A percentile compares a stretch with the other conserved stretches of the same genome.
These are phyloP conservation scores for Spilosoma lubricipeda DNA, from an alignment of 2,888 invertebrate species.

Conservation along the genomic window DNA sequence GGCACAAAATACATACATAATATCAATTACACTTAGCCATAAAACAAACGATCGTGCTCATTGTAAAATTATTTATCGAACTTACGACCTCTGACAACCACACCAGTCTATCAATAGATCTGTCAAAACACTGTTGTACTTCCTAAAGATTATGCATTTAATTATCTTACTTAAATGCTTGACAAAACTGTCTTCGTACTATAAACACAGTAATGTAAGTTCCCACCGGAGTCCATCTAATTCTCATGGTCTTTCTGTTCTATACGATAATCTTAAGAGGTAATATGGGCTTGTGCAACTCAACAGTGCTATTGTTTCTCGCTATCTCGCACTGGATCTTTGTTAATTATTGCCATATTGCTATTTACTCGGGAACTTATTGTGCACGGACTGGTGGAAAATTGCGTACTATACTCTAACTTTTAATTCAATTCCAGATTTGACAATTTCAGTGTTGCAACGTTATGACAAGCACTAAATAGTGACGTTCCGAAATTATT, in stretches of 20 bases:
- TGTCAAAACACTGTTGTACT: not conserved
- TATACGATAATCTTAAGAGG: constrained; percentile 28
- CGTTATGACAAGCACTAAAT: too few relatives aligned
- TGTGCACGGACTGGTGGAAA: constrained; percentile 34
- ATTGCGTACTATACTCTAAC: constrained; percentile 40
- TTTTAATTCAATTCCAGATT: too few relatives aligned
- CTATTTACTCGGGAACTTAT: constrained; percentile 38
- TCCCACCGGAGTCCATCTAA: constrained; percentile 27
- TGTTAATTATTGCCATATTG: constrained; percentile 58
- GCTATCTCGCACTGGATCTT: constrained; percentile 59
- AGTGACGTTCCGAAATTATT: too few relatives aligned
- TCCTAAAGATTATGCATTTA: not conserved
- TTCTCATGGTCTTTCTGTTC: constrained; percentile 42
- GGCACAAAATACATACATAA: too few relatives aligned
- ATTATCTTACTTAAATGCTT: not conserved
- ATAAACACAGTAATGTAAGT: constrained; percentile 1
- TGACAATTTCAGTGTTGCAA: too few relatives aligned
- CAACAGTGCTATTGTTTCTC: constrained; percentile 58
- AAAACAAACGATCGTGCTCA: not conserved
- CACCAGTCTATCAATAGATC: too few relatives aligned
- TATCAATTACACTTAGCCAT: not conserved
- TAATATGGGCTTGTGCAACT: constrained; percentile 50
- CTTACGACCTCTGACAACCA: too few relatives aligned
- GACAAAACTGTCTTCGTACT: not conserved
- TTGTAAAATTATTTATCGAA: not conserved